Evolutionary conservation across 2,888 invertebrate species (phyloP), one percentile per base, ranked within the genome.

Genomic region (Meta bourneti): DNA sequence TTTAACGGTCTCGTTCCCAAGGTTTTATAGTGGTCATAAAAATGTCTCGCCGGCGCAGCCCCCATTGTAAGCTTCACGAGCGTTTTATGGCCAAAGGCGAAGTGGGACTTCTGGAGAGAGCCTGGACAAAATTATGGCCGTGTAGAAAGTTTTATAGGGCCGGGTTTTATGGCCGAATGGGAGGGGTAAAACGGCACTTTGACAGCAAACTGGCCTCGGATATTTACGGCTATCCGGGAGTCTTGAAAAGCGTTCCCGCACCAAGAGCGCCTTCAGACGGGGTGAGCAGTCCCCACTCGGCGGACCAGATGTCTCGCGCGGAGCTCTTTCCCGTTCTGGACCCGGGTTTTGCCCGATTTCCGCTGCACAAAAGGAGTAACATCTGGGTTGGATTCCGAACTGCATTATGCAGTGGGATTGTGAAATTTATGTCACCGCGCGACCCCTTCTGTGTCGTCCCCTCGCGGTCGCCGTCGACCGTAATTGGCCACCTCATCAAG

Each of bases 141-240:
- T 85, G 91, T 77, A 90, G 91, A 90, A 90, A 93, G 93, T 93
- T 93, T 93, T 93, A 93, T 93, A 92, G 93, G 78, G 91, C 88
- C 86, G 83, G 80, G 92, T 93, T 93, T 93, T 93, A 93, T 93
- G 93, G 93, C 72, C 85, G 92, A 90, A 92, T 89, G 93, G 93
- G 81, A 93, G 87, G 93, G 93, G 92, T 92, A 93, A 34, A 79
- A 82, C 80, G 83, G 90, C 72, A 74, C 89, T 91, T 82, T 93
- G 93, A 93, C 93, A 93, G 93, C 79, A 80, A 77, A 85, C 83
- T 80, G 90, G 90, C 88, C 80, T 72, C 79, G 92, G 86, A 93
- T 93, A 93, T 93, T 93, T 93, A 93, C 93, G 85, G 91, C 93
- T 79, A 52, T 92, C 87, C 89, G 88, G 83, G 89, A 49, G 78